A percentile compares a stretch with the other conserved stretches of the same genome.
These are phyloP conservation scores for Lycophotia porphyrea DNA, from an alignment of 2,888 invertebrate species.

Conservation along the genomic window DNA sequence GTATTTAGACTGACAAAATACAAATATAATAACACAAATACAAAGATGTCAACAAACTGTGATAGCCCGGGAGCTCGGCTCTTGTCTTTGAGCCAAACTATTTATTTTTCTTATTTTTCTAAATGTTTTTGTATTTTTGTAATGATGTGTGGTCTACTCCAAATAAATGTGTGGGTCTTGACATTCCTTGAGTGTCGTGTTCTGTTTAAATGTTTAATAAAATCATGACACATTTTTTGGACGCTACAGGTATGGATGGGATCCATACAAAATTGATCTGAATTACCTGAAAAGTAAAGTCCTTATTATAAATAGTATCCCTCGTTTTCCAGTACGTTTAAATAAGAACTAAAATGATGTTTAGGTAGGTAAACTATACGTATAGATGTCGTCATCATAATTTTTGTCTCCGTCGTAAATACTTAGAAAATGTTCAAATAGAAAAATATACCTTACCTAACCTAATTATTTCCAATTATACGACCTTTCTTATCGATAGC, in stretches of 20 bases:
- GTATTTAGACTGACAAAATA: constrained; percentile 59
- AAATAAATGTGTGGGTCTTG: constrained; percentile 18
- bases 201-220: background rate
- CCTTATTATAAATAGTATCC: background rate
- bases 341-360: background rate
- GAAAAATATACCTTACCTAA: background rate
- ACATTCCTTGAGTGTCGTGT: constrained; percentile 20
- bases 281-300: background rate
- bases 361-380: background rate
- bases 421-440: background rate
- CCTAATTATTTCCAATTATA: background rate
- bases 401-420: background rate
- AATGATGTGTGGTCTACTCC: constrained; percentile 13
- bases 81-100: constrained; percentile 53
- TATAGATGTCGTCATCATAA: background rate
- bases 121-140: constrained; percentile 13
- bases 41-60: constrained; percentile 67
- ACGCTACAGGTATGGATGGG: no score
- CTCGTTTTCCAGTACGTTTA: background rate
- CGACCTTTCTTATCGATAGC: background rate
- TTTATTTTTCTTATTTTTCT: constrained; percentile 38
- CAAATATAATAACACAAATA: constrained; percentile 55
- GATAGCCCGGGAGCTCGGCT: constrained; percentile 49
- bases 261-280: no score
- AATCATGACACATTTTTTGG: constrained; percentile 7